Base-by-base conservation (phyloP, 2,797 vertebrate genomes). In the Enteromius anoplus region DNA sequence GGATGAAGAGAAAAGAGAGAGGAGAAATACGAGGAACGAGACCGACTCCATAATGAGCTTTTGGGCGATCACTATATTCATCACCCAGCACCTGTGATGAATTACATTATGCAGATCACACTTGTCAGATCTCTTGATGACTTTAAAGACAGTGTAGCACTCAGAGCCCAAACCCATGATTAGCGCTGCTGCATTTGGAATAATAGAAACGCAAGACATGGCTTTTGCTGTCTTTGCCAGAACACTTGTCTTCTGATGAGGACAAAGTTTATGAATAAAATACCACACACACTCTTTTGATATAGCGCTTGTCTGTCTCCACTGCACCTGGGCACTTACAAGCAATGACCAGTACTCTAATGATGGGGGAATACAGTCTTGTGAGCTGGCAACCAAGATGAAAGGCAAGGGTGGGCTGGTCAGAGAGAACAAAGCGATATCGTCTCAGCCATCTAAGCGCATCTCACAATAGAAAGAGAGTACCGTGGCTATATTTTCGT, bases 391-490 rank as follows among this genome's bases (percentile, higher is more conserved):
- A 81, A 55, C 58, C 77, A 85, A 88, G 88, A 89, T 89, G 83
- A 89, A 89, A 89, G 88, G 87, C 87, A 85, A 75, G 60, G 49
- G 77, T 80, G 86, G 88, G 80, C 85, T 78, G 85, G 88, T 87
- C 84, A 85, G 76, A 84, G 53, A 87, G 87, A 88, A 88, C 87
- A 87, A 89, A 88, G 86, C 73, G 29, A 49, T n/a, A 49, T 47
- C 60, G 76, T 80, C 80, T 77, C 76, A 42, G 68, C 76, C 71
- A 75, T 82, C 83, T 85, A 84, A 86, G 64, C 83, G 78, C 66
- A 75, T 60, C 71, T 75, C 75, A 78, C 88, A 84, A 80, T 80
- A 76, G 81, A 78, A 34, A 68, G 70, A n/a, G 69, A 77, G 73
- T 55, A 47, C 68, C 82, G 51, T 29, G 73, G 80, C 72, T 75